phyloP scores from a whole-genome alignment of 2,797 vertebrate species.

The Spondyliosoma cantharus region DNA sequence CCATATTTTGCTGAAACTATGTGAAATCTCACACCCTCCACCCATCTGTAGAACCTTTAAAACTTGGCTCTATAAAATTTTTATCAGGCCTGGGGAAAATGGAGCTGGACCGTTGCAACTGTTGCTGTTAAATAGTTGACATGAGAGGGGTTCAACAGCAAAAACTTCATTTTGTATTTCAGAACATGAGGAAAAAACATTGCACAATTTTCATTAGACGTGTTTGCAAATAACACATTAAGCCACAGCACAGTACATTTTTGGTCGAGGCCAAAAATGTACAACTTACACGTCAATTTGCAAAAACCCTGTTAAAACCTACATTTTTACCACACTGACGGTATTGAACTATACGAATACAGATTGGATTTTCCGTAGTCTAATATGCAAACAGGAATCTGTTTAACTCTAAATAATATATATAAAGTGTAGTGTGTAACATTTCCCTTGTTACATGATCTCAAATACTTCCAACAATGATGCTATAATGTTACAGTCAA shows the following conservation, averaged over 20 bases:
- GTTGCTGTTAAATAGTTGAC: slow-evolving; percentile 4
- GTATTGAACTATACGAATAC: too few species aligned
- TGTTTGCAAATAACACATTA: background rate
- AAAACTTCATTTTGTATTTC: background rate
- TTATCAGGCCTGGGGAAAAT: slow-evolving; percentile 15
- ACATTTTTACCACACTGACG: background rate
- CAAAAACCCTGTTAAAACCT: background rate
- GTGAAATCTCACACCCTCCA: slow-evolving; percentile 13
- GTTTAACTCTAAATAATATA: too few species aligned
- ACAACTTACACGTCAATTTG: too few species aligned
- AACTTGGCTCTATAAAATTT: slow-evolving; percentile 19
- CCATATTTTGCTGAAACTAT: slow-evolving; percentile 36
- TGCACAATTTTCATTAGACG: background rate
- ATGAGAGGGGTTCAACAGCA: background rate
- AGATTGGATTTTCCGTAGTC: too few species aligned
- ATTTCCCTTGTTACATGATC: too few species aligned
- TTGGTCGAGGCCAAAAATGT: background rate
- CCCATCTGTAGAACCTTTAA: slow-evolving; percentile 2
- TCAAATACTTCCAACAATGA: too few species aligned
- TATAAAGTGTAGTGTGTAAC: too few species aligned
- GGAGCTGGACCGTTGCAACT: slow-evolving; percentile 21
- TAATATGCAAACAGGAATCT: too few species aligned
- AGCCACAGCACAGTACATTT: background rate
- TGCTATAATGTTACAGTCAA: background rate
- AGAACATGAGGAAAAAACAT: background rate